These are phyloP conservation scores for Tromatobia lineatoria DNA, from an alignment of 2,888 invertebrate species.

Conservation along the genomic window DNA sequence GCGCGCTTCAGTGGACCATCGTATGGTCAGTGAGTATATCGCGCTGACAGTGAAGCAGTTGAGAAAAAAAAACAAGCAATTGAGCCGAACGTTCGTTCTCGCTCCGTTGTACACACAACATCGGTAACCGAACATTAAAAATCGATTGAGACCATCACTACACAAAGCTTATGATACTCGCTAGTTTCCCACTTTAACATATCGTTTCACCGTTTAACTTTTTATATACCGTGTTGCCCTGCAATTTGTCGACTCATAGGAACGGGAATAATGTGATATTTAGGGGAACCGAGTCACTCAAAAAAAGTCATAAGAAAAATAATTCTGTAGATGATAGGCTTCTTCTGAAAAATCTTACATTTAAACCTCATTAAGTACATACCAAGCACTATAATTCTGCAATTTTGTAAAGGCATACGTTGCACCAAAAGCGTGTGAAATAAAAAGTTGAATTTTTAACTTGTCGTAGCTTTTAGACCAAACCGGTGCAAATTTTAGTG, in stretches of 20 bases:
- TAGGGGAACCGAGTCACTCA: background rate
- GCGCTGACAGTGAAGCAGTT: background rate
- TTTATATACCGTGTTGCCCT: background rate
- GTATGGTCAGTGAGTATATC: constrained; percentile 5
- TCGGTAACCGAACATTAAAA: constrained; percentile 49
- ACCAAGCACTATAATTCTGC: too few relatives aligned
- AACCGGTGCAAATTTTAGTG: too few relatives aligned
- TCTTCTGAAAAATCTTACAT: too few relatives aligned
- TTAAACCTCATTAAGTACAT: too few relatives aligned
- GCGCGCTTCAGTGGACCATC: constrained; percentile 16
- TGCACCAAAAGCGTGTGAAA: too few relatives aligned
- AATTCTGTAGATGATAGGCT: too few relatives aligned
- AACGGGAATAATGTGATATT: background rate
- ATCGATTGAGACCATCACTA: constrained; percentile 52
- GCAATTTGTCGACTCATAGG: background rate
- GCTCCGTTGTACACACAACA: constrained; percentile 12
- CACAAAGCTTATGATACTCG: constrained; percentile 9
- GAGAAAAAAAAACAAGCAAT: constrained; percentile 19
- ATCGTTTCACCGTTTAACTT: constrained; percentile 14
- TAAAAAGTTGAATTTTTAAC: too few relatives aligned
- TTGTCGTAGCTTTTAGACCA: too few relatives aligned
- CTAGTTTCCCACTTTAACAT: background rate
- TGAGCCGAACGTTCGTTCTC: constrained; percentile 16
- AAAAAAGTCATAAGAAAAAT: too few relatives aligned
- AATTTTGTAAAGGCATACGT: too few relatives aligned